Base-by-base conservation (phyloP, 2,888 invertebrate genomes). In the Thera obeliscata region DNA sequence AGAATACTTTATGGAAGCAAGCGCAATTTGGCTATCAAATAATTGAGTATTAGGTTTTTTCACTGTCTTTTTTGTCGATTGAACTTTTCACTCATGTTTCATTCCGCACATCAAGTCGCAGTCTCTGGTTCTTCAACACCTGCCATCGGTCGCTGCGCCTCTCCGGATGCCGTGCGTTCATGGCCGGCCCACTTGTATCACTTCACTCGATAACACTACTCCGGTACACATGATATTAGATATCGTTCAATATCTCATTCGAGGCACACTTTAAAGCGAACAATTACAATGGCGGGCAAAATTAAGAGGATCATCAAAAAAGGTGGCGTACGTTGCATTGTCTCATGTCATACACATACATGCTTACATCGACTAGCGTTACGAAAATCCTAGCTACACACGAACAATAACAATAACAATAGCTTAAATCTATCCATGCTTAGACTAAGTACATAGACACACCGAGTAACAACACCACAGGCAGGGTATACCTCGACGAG, bases 171-270 rank as follows among this genome's bases (percentile, higher is more conserved):
- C 88, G 85, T 84, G 87, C 86, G 87, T 88, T 93, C 93, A 93
- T 93, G 93, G 93, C 93, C 92, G 89, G 87, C 91, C 91, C 87
- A 89, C 89, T 90, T 88, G 85, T 84, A 77, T 87, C 89, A 92
- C 91, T 90, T 85, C 82, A 87, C 87, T 83, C 75, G 81, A 84
- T 82, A 88, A 91, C 89, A 92, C 90, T 87, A 82, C 80, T 74
- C 75, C 81, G 79, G 73, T 79, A 82, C 82, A 86, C 91, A 92
- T 89, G 76, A 84, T 88, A 87, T 77, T 80, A 89, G 76, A 84
- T 88, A 87, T 77, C 79, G 81, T 75, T 76, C 67, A 49, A 52
- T 52, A 71, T 72, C 71, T 70, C 73, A 69, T 76, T 73, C 71
- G 74, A 74, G 65, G 63, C 71, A 70, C 69, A 67, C 76, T 79